A percentile compares a stretch with the other conserved stretches of the same genome.
These are phyloP conservation scores for Anthrax anthrax DNA, from an alignment of 2,888 invertebrate species.

Conservation along the genomic window DNA sequence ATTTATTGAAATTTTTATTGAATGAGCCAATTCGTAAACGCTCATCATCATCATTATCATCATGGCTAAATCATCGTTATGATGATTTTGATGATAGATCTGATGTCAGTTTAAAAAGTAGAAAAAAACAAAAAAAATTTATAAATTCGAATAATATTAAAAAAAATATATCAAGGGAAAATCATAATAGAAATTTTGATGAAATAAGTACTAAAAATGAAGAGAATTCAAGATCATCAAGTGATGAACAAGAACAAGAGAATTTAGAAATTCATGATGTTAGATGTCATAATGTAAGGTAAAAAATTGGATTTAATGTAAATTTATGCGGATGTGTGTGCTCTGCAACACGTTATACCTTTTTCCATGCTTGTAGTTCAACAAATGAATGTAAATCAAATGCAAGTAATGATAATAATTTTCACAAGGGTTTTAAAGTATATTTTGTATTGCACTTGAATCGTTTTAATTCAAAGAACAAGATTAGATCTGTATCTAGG, in stretches of 20 bases:
- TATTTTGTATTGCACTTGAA: no score
- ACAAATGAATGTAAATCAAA: no score
- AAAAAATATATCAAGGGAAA: constrained; percentile 1
- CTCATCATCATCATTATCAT: constrained; percentile 31
- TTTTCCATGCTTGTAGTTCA: no score
- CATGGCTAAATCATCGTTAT: constrained; percentile 16
- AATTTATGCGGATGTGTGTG: no score
- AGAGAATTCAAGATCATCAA: background rate
- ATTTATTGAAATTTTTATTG: constrained; percentile 28
- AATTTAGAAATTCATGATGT: no score
- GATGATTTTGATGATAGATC: constrained; percentile 13
- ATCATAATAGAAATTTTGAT: background rate
- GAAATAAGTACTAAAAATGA: constrained; percentile 6
- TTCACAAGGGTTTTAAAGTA: no score
- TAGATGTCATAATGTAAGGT: no score
- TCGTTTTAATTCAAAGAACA: no score
- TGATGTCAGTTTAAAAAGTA: constrained; percentile 7
- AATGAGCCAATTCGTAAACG: constrained; percentile 32
- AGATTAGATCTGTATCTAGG: no score
- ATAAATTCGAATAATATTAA: constrained; percentile 1
- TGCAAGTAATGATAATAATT: no score
- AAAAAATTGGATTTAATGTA: no score
- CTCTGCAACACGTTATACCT: no score
- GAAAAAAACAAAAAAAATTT: background rate
- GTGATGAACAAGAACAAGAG: background rate